Evolutionary conservation across 1,140 invertebrate genomes (phyloP), one percentile per base, ranked within the genome.

Genomic region (Heliconius hermathena): DNA sequence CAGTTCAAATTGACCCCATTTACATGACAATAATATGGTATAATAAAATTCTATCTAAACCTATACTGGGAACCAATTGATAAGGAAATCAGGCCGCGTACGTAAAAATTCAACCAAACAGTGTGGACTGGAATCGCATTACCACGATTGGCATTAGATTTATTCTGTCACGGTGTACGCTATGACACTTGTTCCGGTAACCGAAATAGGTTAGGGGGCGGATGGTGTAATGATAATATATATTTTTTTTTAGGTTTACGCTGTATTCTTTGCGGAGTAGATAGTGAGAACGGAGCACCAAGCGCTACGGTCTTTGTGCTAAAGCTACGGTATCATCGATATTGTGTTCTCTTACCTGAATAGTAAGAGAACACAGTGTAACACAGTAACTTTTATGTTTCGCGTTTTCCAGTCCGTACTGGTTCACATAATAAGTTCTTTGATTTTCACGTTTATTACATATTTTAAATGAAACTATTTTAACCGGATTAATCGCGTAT

Each of bases 1-100:
- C 60, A 66, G n/a, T 66, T 66, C 22, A 66, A 66, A 66, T 66
- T 26, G 60, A 66, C 16, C 26, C 60, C 60, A 66, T 66, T 66
- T 66, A 26, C 60, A 66, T 66, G 60, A 66, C 60, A 66, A 66
- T 29, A 22, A 66, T 66, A 66, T 66, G 60, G 60, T 33, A 76
- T 46, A 76, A 76, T 76, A 66, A 36, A 66, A 76, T 76, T 76
- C 60, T 60, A 75, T 75, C 74, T 76, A 76, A 76, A n/a, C 54
- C 54, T 8, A 76, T 46, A 76, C 60, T 76, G 54, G 60, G 66
- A 66, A 41, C 20, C 74, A 60, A 76, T 76, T 60, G 38, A 66
- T 76, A 76, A 76, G 60, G 60, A 70, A 76, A 76, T 76, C 74
- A 49, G 49, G 29, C 41, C 74, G 22, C 60, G 26, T 5, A 66